Evolutionary conservation across 1,140 invertebrate species (phyloP).

Genomic region (Zaprionus davidi): DNA sequence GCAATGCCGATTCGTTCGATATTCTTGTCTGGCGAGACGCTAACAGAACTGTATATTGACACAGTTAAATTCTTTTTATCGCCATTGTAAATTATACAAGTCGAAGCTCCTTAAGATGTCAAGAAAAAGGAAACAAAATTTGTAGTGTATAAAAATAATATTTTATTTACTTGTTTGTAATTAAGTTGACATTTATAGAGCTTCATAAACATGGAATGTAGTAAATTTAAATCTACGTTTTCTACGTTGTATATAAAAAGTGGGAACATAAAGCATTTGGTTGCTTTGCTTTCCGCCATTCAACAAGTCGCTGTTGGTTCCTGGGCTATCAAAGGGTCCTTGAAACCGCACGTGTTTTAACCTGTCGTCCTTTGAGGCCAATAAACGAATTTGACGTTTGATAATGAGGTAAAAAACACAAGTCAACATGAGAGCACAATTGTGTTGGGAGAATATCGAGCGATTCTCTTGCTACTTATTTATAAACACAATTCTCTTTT

Average conservation of each 20-base stretch:
- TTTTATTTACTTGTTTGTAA: neutral
- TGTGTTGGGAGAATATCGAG: constrained; percentile 20
- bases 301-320: constrained; percentile 22
- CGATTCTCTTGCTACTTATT: constrained; percentile 55
- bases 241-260: neutral
- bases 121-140: neutral
- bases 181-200: neutral
- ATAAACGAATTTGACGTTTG: constrained; percentile 54
- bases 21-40: constrained; percentile 23
- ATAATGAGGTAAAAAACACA: neutral
- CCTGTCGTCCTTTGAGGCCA: constrained; percentile 36
- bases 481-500: constrained; percentile 48
- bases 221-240: neutral
- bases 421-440: neutral
- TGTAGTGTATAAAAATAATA: neutral
- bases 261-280: neutral
- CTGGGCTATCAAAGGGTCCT: constrained; percentile 6
- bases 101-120: constrained; percentile 6
- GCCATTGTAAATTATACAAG: constrained; percentile 18
- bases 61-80: constrained; percentile 11
- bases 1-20: constrained; percentile 31
- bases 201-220: neutral
- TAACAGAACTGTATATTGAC: constrained; percentile 14
- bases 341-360: constrained; percentile 34
- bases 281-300: neutral